Percentiles rank a stretch among this genome's conserved stretches.
Conservation (phyloP, 2,113 vertebrate species). For the Eretmochelys imbricata region DNA sequence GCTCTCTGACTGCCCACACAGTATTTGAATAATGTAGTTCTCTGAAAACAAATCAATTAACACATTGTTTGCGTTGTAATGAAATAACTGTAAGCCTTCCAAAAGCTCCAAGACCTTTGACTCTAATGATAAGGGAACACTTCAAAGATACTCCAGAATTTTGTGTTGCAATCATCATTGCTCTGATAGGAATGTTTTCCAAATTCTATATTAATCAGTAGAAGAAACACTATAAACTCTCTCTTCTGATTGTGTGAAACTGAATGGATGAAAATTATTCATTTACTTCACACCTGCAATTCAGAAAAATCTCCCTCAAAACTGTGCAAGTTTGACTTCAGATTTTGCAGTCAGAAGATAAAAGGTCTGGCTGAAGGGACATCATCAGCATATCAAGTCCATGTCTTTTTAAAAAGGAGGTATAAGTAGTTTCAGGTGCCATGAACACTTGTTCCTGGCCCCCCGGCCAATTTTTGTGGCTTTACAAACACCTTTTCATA, state of each 20-base stretch:
- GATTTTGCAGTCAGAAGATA: neutral
- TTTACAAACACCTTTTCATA: neutral
- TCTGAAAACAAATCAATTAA: neutral
- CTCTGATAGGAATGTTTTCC: neutral
- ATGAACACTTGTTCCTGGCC: neutral
- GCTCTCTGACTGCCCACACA: rapidly evolving
- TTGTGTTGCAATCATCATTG: neutral
- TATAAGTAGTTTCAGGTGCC: neutral
- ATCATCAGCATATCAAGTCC: neutral
- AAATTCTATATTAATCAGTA: neutral
- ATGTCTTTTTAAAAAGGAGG: constrained; percentile 1
- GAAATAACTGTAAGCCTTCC: neutral
- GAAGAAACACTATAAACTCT: neutral
- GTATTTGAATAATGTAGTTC: neutral
- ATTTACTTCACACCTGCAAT: neutral
- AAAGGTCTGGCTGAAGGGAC: neutral
- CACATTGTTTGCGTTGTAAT: neutral
- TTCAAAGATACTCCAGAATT: neutral
- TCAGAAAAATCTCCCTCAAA: neutral
- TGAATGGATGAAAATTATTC: neutral
- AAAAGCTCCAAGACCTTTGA: neutral
- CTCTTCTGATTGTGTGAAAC: neutral
- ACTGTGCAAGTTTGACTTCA: neutral
- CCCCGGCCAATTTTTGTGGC: neutral
- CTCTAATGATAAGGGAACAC: neutral